These are phyloP conservation scores for Strigamia transsilvanica DNA, from an alignment of 2,888 invertebrate genomes.

Conservation along the genomic window DNA sequence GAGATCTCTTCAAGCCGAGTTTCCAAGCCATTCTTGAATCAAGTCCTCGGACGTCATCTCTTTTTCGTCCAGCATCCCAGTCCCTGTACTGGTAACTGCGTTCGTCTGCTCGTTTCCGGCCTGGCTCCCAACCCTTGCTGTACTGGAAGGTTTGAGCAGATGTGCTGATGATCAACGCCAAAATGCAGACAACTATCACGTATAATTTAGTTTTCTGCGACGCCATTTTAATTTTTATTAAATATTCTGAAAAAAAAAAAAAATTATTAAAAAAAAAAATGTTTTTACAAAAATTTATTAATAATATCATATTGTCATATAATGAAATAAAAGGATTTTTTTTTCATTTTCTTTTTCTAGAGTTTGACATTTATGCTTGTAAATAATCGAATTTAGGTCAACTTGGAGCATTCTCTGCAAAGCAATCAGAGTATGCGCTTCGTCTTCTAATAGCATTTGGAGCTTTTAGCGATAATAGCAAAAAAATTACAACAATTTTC, in stretches of 20 bases:
- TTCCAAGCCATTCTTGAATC: background rate
- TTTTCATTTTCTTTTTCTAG: background rate
- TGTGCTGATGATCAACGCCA: background rate
- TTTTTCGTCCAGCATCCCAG: background rate
- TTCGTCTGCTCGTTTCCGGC: constrained; percentile 66
- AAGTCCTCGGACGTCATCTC: background rate
- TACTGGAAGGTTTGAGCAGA: constrained; percentile 70
- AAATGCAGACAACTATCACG: background rate
- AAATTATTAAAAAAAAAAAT: too few species aligned
- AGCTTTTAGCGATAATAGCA: too few species aligned
- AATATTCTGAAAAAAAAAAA: background rate
- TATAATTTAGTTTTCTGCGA: background rate
- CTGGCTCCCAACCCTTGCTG: constrained; percentile 80
- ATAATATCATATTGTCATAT: too few species aligned
- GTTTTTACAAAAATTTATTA: background rate
- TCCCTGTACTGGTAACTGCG: background rate
- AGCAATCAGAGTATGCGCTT: too few species aligned
- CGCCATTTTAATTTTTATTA: background rate
- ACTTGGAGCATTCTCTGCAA: background rate
- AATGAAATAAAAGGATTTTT: background rate
- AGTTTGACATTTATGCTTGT: background rate
- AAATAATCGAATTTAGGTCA: background rate
- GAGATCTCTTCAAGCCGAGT: background rate
- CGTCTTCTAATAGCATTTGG: too few species aligned
- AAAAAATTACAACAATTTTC: too few species aligned